Percentiles rank a stretch among this genome's conserved stretches.
Conservation (phyloP, 1,140 invertebrate species). For the Ceratitis capitata region DNA sequence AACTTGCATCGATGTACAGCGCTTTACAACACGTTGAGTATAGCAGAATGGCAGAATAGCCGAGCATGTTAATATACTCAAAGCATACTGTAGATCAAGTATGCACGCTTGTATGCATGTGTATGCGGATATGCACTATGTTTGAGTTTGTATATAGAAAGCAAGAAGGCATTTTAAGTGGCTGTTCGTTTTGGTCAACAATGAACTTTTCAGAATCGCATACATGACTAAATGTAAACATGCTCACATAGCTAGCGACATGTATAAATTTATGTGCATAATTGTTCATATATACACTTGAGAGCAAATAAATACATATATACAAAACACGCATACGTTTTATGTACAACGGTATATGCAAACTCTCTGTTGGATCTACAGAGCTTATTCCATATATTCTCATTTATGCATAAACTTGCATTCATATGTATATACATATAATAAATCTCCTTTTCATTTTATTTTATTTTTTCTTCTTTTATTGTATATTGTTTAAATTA, state of each 20-base stretch:
- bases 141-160: neutral
- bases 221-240: neutral
- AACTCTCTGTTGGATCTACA: no score
- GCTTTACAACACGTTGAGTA: neutral
- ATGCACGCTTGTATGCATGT: neutral
- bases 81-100: neutral
- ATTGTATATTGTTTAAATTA: no score
- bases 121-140: neutral
- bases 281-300: neutral
- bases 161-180: slow-evolving; percentile 4
- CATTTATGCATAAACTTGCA: no score
- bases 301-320: no score
- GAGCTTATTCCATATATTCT: no score
- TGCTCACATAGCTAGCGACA: no score
- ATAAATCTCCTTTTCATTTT: no score
- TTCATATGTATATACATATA: no score
- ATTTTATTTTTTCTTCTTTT: no score
- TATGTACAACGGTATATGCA: no score
- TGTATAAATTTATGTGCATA: neutral
- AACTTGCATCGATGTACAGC: neutral
- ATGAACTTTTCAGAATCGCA: slow-evolving; percentile 6
- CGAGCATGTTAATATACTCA: neutral
- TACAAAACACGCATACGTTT: no score
- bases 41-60: neutral
- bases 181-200: neutral